Conservation (phyloP, 2,113 vertebrate genomes). For the Crotalus tigris region DNA sequence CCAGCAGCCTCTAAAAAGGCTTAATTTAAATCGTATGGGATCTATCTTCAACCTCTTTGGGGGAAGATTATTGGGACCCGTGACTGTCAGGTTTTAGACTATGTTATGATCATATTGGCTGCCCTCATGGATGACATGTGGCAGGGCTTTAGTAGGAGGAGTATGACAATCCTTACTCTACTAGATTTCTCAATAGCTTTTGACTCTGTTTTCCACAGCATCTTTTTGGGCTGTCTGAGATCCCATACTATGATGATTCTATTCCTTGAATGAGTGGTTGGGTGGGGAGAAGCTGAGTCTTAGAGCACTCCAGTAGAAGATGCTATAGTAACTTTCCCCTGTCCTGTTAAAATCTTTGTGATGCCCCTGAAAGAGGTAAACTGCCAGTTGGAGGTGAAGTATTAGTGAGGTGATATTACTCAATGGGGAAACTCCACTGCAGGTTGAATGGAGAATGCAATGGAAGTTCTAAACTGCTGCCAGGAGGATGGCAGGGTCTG, state of each 20-base stretch:
- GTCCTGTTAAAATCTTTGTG: neutral
- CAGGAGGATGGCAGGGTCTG: neutral
- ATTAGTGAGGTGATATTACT: neutral
- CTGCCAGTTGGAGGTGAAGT: neutral
- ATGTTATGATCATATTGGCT: neutral
- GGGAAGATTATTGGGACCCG: neutral
- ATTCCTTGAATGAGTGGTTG: neutral
- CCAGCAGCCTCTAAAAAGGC: neutral
- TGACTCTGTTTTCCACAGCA: neutral
- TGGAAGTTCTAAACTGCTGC: neutral
- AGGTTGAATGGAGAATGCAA: neutral
- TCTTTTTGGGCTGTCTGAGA: neutral
- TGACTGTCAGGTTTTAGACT: neutral
- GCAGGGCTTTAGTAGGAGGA: neutral
- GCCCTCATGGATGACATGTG: neutral
- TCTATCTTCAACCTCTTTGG: neutral
- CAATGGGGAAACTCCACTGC: neutral
- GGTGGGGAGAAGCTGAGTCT: neutral
- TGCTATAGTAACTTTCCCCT: neutral
- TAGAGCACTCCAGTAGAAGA: neutral
- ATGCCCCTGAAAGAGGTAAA: neutral
- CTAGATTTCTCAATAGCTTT: neutral
- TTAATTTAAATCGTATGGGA: neutral
- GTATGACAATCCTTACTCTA: neutral
- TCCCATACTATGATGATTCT: neutral